Base-by-base conservation (phyloP, 2,113 vertebrate species). In the Bostrychus sinensis region DNA sequence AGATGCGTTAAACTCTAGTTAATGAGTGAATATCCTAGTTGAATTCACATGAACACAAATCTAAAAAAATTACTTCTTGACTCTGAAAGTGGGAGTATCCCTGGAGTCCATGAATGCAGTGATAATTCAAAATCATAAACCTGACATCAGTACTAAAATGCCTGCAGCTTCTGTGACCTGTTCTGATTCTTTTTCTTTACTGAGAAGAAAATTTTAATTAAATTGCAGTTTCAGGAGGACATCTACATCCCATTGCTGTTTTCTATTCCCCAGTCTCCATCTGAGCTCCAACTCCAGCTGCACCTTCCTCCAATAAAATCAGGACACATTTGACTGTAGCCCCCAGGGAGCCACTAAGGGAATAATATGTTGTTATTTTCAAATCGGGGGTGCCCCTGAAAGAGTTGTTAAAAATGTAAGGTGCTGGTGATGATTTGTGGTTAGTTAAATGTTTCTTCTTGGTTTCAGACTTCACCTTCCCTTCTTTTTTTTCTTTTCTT, bases 271-370 rank as follows among this genome's bases (percentile, higher is more conserved):
- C 22, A 10, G 34, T 43, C 56, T 66, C 28, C 39, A 19, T 56
- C 58, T 63, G 58, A 63, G 56, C 38, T 62, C 23, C 41, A 22
- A 16, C 70, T 65, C 20, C 69, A 66, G 36, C 76, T 72, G 22
- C 51, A 19, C 66, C 55, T 68, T 28, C 25, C 48, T 30, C 25
- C 34, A 62, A 62, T 25, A 56, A n/a, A 56, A 43, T 42, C 53
- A 43, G 26, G 2, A 42, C 4, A 10, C 67, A 51, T 51, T 51
- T 51, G 48, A 51, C 56, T 66, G 59, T 23, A 1, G 37, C 59
- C 48, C 74, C 60, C 60, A n/a, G 46, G 23, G 36, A 13, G 12
- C 28, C 56, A 20, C 20, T 66, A 48, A 14, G 46, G 46, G 62
- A 56, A 32, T 23, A 56, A 57, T 58, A 62, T 56, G 45, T 43